Base-by-base conservation (phyloP, 2,888 invertebrate genomes). In the Xestia rhomboidea region DNA sequence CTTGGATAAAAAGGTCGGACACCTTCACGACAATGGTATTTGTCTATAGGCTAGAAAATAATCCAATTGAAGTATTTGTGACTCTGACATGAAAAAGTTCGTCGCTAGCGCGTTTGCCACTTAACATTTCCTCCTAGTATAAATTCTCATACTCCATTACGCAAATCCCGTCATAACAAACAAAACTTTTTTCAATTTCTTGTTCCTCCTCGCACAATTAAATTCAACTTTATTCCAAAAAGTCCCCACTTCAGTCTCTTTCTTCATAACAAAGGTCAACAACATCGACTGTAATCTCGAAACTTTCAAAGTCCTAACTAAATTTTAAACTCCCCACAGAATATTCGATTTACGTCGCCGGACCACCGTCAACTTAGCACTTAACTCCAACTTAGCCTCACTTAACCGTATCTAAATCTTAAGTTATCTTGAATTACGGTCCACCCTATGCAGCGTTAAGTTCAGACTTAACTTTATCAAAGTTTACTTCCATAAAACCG, bases 341-440 rank as follows among this genome's bases (percentile, higher is more conserved):
- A 90, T 88, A 89, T 89, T 86, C 89, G 89, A 89, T 89, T 88
- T 85, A 82, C 79, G 77, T 78, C 79, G 71, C 86, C 63, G 89
- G 89, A 89, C 89, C 86, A 78, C 84, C 86, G 88, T 75, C 84
- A 93, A 94, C 93, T 94, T 92, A 90, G 92, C 94, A 93, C 94
- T 94, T 93, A 93, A 93, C 90, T 93, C 90, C 88, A 93, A 93
- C 92, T 94, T 94, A 92, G 89, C 92, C 90, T 91, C 90, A 93
- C 93, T 94, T 93, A 93, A 92, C 92, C 91, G 90, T 91, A 91
- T 90, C 93, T 93, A 93, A 95, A 95, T 94, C 93, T 94, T 92
- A 93, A 94, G 92, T 94, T 93, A 92, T 94, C 92, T 92, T 91
- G 91, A 94, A 91, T 92, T 92, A 93, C 91, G 91, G 91, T 85